A percentile compares a stretch with the other conserved stretches of the same genome.
Conservation (phyloP, 2,888 invertebrate species). For the Plebejus argus region DNA sequence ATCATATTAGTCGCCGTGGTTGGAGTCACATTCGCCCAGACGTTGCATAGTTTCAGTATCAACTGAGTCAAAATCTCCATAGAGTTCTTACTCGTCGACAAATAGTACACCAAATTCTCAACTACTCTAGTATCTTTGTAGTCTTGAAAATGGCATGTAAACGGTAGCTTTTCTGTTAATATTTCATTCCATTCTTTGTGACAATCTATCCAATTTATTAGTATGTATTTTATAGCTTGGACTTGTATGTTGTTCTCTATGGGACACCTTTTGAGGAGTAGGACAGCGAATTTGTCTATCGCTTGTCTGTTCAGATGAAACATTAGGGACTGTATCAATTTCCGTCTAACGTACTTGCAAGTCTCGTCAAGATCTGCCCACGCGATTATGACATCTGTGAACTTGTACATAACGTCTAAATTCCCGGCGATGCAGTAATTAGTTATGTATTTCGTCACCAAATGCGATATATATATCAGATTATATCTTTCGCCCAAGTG, state of each 20-base stretch:
- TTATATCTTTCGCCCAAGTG: constrained; percentile 57
- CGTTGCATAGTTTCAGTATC: constrained; percentile 77
- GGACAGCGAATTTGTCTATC: constrained; percentile 79
- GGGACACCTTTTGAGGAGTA: constrained; percentile 77
- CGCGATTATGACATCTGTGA: constrained; percentile 79
- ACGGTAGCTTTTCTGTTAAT: constrained; percentile 68
- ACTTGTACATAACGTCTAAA: constrained; percentile 68
- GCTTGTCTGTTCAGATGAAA: constrained; percentile 79
- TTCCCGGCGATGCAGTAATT: constrained; percentile 75
- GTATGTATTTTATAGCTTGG: constrained; percentile 68
- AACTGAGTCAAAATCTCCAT: constrained; percentile 61
- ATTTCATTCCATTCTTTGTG: constrained; percentile 85
- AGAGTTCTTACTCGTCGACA: constrained; percentile 67
- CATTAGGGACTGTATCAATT: constrained; percentile 76
- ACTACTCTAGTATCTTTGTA: constrained; percentile 77
- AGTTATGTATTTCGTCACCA: constrained; percentile 83
- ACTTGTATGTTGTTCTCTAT: constrained; percentile 62
- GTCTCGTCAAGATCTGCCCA: constrained; percentile 64
- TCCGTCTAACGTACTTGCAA: constrained; percentile 61
- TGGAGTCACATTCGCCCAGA: constrained; percentile 86
- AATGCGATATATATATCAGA: constrained; percentile 70
- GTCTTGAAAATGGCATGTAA: constrained; percentile 77
- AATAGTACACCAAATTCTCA: constrained; percentile 82
- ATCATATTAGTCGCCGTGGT: constrained; percentile 82
- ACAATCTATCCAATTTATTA: constrained; percentile 74